Percentiles rank a stretch among this genome's conserved stretches.
Evolutionary conservation across 2,888 invertebrate genomes (phyloP).

Genomic region (Eilema sororculum): DNA sequence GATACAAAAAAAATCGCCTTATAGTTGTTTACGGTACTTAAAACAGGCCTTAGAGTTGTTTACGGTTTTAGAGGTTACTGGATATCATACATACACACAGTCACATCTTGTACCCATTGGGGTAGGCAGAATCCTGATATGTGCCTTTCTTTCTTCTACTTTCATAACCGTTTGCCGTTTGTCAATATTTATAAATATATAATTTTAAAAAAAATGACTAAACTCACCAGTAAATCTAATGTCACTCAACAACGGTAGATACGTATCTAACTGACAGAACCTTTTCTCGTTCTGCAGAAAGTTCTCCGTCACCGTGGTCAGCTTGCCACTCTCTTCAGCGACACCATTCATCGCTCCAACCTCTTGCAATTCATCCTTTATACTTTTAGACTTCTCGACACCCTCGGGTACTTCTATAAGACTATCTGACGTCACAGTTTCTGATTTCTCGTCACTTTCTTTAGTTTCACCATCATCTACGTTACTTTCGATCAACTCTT

Average conservation of each 20-base stretch:
- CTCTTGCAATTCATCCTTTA: slow-evolving; percentile 42
- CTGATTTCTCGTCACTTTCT: slow-evolving; percentile 51
- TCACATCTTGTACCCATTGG: not conserved
- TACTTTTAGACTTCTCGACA: slow-evolving; percentile 45
- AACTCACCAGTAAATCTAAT: slow-evolving; percentile 83
- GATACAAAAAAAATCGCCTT: no score
- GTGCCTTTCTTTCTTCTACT: no score
- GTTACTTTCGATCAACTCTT: slow-evolving; percentile 81
- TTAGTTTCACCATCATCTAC: slow-evolving; percentile 77
- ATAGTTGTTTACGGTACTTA: no score
- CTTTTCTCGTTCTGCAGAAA: slow-evolving; percentile 84
- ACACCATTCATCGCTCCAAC: slow-evolving; percentile 54
- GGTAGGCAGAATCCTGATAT: no score
- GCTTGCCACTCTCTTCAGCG: slow-evolving; percentile 53
- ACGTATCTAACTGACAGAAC: slow-evolving; percentile 75
- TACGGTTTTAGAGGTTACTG: no score
- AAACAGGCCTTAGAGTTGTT: no score
- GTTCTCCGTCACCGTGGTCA: slow-evolving; percentile 71
- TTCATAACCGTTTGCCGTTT: no score
- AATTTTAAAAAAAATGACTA: no score
- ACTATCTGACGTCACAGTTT: slow-evolving; percentile 38
- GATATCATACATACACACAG: not conserved
- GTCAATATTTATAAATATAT: no score
- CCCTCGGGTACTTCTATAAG: slow-evolving; percentile 43
- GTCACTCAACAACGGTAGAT: slow-evolving; percentile 76